Conservation (phyloP, 2,888 invertebrate species). For the Crossocerus cetratus region DNA sequence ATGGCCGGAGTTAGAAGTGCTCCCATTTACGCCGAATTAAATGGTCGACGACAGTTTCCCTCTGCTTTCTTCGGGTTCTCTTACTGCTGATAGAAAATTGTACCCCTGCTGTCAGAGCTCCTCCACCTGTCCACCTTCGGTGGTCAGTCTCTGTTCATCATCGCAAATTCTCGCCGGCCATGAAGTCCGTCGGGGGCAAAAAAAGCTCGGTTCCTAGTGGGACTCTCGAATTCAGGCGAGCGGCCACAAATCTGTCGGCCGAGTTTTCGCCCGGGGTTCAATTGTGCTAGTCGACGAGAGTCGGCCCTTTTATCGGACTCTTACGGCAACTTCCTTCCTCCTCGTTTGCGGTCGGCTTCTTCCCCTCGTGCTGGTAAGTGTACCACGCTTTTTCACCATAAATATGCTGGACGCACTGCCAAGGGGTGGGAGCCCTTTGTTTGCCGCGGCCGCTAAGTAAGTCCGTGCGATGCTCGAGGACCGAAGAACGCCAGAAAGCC, state of each 20-base stretch:
- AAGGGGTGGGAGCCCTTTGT: slow-evolving; percentile 63
- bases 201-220: neutral
- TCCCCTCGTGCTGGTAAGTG: slow-evolving; percentile 50
- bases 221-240: neutral
- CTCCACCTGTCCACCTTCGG: neutral
- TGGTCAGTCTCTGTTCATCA: slow-evolving; percentile 7
- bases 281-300: slow-evolving; percentile 10
- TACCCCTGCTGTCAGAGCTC: no score
- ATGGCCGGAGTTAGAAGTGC: slow-evolving; percentile 21
- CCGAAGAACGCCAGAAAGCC: neutral
- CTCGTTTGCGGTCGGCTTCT: slow-evolving; percentile 34
- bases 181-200: neutral
- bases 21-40: slow-evolving; percentile 29
- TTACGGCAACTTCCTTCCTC: slow-evolving; percentile 23
- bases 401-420: slow-evolving; percentile 68
- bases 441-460: slow-evolving; percentile 49
- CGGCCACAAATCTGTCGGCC: slow-evolving; percentile 26
- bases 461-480: slow-evolving; percentile 17
- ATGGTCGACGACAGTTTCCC: neutral
- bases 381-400: slow-evolving; percentile 65
- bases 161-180: neutral
- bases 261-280: slow-evolving; percentile 13
- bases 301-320: slow-evolving; percentile 35
- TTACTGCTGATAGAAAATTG: no score
- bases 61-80: neutral